phyloP scores from a whole-genome alignment of 2,888 invertebrate genomes.

The Campoplex capitator region DNA sequence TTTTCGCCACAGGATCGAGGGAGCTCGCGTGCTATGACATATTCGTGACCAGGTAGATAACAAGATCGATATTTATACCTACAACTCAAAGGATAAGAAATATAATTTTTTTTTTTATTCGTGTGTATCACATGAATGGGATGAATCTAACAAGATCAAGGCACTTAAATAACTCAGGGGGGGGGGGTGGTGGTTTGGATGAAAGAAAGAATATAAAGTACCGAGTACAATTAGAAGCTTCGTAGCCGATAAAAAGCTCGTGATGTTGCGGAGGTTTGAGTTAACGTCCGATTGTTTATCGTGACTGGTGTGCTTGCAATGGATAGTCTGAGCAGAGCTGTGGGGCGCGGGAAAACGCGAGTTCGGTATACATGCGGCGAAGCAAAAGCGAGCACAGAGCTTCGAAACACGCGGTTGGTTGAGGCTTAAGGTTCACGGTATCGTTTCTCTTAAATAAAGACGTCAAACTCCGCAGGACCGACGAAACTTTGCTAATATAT shows the following conservation, averaged over 20 bases:
- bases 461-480: slow-evolving; percentile 78
- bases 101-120: slow-evolving; percentile 16
- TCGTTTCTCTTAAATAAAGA: slow-evolving; percentile 80
- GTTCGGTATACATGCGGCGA: slow-evolving; percentile 29
- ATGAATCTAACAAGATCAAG: slow-evolving; percentile 63
- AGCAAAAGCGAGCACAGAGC: slow-evolving; percentile 43
- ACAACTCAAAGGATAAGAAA: slow-evolving; percentile 54
- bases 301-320: slow-evolving; percentile 72
- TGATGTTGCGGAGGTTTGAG: slow-evolving; percentile 45
- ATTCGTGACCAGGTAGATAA: slow-evolving; percentile 66
- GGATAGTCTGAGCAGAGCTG: slow-evolving; percentile 65
- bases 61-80: slow-evolving; percentile 55
- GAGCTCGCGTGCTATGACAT: slow-evolving; percentile 62
- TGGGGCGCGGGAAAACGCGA: slow-evolving; percentile 40
- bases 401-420: slow-evolving; percentile 34
- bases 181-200: neutral
- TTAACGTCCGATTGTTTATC: slow-evolving; percentile 69
- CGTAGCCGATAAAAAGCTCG: slow-evolving; percentile 63
- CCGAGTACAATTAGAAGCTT: slow-evolving; percentile 58
- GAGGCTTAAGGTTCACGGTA: slow-evolving; percentile 71
- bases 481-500: slow-evolving; percentile 81
- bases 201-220: neutral
- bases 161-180: slow-evolving; percentile 20
- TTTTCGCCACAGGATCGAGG: slow-evolving; percentile 53
- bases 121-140: slow-evolving; percentile 10